Evolutionary conservation across 2,888 invertebrate genomes (phyloP).

Genomic region (Arrhopalites spinosus): DNA sequence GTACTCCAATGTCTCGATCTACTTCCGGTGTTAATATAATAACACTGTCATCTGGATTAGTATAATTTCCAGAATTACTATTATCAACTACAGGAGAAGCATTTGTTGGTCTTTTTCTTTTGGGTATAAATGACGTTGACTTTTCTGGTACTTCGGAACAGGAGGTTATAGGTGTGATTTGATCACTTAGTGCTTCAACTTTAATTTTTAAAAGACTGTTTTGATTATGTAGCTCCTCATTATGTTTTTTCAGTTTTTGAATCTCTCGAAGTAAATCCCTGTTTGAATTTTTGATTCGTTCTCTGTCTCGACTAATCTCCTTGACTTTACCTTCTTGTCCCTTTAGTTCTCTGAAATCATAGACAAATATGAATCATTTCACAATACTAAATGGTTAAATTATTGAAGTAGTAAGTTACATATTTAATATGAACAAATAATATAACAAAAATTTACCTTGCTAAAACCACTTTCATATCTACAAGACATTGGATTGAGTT

Average conservation of each 20-base stretch:
- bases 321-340: not conserved
- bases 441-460: too few species aligned
- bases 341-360: not conserved
- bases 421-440: too few species aligned
- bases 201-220: not conserved
- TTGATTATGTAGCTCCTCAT: constrained; percentile 3
- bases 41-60: constrained; percentile 8
- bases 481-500: constrained; percentile 15
- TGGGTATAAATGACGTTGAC: not conserved
- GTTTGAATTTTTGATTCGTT: not conserved
- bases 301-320: not conserved
- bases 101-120: constrained; percentile 10
- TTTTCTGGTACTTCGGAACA: not conserved
- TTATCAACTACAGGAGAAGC: not conserved
- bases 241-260: not conserved
- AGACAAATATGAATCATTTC: not conserved
- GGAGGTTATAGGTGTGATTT: not conserved
- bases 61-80: not conserved
- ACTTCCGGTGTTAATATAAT: constrained; percentile 5
- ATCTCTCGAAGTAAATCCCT: not conserved
- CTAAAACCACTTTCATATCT: constrained; percentile 8
- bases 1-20: constrained; percentile 7
- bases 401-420: too few species aligned
- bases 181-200: not conserved
- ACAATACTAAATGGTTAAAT: too few species aligned